These are phyloP conservation scores for Remorina albescens DNA, from an alignment of 2,797 vertebrate species.

Conservation along the genomic window DNA sequence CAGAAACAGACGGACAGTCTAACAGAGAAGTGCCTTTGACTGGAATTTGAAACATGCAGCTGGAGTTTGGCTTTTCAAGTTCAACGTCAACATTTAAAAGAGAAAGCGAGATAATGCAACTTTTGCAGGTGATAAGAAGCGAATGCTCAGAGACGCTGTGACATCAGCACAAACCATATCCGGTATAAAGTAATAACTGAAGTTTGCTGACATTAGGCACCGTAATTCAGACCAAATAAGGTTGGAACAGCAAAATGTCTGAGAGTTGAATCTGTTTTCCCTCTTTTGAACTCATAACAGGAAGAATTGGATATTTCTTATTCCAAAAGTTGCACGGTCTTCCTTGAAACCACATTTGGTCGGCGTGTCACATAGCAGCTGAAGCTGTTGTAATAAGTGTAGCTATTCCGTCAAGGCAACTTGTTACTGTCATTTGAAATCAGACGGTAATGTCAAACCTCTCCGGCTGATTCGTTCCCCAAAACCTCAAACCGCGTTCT, in stretches of 20 bases:
- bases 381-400: conserved; percentile 5
- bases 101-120: not conserved
- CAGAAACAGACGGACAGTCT: conserved; percentile 26
- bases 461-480: not conserved
- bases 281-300: conserved; percentile 4
- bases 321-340: conserved; percentile 5
- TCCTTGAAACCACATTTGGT: conserved; percentile 3
- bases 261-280: not conserved
- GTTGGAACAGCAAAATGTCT: not conserved
- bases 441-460: not conserved
- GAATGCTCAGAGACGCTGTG: not conserved
- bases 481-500: not conserved
- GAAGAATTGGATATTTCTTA: not conserved
- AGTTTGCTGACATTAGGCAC: conserved; percentile 1
- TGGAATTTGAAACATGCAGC: conserved; percentile 50
- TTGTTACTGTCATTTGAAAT: conserved; percentile 16
- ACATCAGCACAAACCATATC: not conserved
- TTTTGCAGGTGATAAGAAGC: too few species aligned
- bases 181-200: not conserved
- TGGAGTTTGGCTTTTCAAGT: conserved; percentile 11
- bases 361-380: not conserved
- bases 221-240: not conserved
- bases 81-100: conserved; percentile 19
- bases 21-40: conserved; percentile 74
- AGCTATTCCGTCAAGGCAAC: not conserved